These are phyloP conservation scores for Aphelenchoides fujianensis DNA, from an alignment of 1,140 invertebrate genomes.

Conservation along the genomic window DNA sequence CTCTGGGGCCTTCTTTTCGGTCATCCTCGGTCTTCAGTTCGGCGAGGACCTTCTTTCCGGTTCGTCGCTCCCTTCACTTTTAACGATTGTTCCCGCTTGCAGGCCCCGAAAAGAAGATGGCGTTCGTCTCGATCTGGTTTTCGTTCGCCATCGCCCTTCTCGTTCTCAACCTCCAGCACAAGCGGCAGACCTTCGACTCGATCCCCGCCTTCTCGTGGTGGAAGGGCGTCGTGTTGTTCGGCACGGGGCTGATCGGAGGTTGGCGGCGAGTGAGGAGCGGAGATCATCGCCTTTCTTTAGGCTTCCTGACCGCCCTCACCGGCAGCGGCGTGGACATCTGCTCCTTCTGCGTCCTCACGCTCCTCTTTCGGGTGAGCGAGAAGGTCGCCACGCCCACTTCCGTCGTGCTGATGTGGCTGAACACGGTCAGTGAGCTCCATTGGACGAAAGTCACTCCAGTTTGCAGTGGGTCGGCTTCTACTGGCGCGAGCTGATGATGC, in stretches of 20 bases:
- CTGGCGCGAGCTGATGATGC: constrained; percentile 47
- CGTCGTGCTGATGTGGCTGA: constrained; percentile 50
- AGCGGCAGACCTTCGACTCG: constrained; percentile 44
- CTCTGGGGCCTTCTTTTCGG: constrained; percentile 45
- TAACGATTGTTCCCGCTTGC: neutral
- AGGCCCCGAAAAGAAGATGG: constrained; percentile 54
- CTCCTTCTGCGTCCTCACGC: constrained; percentile 42
- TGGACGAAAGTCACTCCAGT: constrained; percentile 25
- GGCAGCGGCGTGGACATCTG: constrained; percentile 35
- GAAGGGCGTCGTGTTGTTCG: constrained; percentile 45
- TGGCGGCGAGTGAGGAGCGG: constrained; percentile 20
- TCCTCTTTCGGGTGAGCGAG: constrained; percentile 47
- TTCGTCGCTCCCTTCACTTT: neutral
- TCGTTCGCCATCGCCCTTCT: constrained; percentile 55
- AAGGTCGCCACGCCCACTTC: constrained; percentile 54
- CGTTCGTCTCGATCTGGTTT: constrained; percentile 58
- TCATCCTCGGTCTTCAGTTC: constrained; percentile 50
- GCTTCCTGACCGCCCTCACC: constrained; percentile 22
- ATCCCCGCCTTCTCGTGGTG: constrained; percentile 46
- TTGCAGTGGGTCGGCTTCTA: constrained; percentile 38
- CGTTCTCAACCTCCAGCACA: constrained; percentile 51
- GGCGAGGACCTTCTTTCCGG: constrained; percentile 35
- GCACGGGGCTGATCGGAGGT: constrained; percentile 55
- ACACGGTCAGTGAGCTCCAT: constrained; percentile 37
- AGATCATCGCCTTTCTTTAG: constrained; percentile 24